Conservation (phyloP, 2,888 invertebrate species). For the Homarus gammarus region DNA sequence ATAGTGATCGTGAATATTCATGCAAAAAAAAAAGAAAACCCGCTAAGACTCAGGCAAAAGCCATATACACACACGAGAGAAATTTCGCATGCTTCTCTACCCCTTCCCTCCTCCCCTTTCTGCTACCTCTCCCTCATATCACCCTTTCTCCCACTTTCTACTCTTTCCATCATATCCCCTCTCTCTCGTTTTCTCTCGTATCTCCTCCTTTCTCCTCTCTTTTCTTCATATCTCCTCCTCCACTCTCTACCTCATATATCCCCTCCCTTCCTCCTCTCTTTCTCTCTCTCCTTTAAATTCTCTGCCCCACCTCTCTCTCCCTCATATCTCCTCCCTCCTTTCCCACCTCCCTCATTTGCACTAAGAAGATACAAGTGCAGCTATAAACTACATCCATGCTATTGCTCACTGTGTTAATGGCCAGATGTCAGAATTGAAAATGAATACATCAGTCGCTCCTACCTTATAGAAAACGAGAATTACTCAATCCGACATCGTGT, state of each 20-base stretch:
- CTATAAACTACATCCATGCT: no score
- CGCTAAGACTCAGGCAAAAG: no score
- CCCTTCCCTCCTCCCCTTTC: not conserved
- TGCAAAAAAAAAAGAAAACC: no score
- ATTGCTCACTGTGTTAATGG: not conserved
- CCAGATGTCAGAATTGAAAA: not conserved
- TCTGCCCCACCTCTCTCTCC: not conserved
- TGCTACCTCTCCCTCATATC: not conserved
- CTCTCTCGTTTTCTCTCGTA: not conserved
- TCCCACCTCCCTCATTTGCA: no score
- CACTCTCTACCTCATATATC: not conserved
- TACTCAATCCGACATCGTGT: conserved; percentile 6
- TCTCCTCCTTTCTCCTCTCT: no score
- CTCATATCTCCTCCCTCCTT: not conserved
- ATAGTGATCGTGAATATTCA: no score
- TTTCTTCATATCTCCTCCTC: not conserved
- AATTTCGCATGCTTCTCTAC: not conserved
- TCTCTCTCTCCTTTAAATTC: not conserved
- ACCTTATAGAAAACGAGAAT: conserved; percentile 13
- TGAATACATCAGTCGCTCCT: conserved; percentile 1
- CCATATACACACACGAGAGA: no score
- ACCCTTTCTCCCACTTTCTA: not conserved
- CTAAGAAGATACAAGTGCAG: no score
- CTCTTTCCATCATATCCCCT: no score
- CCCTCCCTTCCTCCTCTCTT: not conserved